phyloP scores from a whole-genome alignment of 92 coral and sea anemone genomes.

The Parazoanthus atlanticus region DNA sequence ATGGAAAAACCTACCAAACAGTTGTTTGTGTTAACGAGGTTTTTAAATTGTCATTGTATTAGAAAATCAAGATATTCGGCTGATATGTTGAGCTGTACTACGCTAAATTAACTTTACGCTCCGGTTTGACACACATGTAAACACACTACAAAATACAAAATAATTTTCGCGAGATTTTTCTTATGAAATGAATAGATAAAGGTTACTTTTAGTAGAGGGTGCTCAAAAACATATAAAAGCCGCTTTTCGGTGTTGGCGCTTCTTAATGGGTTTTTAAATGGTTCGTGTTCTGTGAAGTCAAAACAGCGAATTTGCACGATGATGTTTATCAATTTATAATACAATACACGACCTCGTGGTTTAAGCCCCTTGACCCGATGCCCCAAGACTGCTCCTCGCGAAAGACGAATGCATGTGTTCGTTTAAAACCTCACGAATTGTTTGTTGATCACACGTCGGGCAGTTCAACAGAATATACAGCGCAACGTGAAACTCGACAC shows the following conservation, averaged over 20 bases:
- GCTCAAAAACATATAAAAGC: slow-evolving; percentile 12
- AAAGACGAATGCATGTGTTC: slow-evolving; percentile 20
- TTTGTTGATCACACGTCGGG: neutral
- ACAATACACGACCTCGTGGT: slow-evolving; percentile 45
- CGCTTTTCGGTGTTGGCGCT: slow-evolving; percentile 25
- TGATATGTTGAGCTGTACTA: neutral
- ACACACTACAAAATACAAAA: neutral
- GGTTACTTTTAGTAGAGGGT: neutral
- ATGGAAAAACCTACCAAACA: neutral
- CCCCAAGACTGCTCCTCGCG: slow-evolving; percentile 7
- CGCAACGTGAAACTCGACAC: no score
- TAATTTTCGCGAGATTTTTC: slow-evolving; percentile 11
- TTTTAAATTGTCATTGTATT: neutral
- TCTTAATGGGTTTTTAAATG: slow-evolving; percentile 40
- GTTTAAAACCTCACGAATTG: slow-evolving; percentile 13
- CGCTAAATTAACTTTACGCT: slow-evolving; percentile 16
- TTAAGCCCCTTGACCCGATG: slow-evolving; percentile 39
- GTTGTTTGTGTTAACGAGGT: neutral
- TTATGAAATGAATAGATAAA: neutral
- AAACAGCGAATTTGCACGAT: slow-evolving; percentile 24
- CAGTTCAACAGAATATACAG: neutral
- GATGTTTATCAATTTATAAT: slow-evolving; percentile 38
- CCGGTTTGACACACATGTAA: neutral
- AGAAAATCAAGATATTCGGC: slow-evolving; percentile 13
- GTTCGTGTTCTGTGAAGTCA: slow-evolving; percentile 37